A percentile compares a stretch with the other conserved stretches of the same genome.
Evolutionary conservation across 1,140 invertebrate species (phyloP).

Genomic region (Aphelinus certus): DNA sequence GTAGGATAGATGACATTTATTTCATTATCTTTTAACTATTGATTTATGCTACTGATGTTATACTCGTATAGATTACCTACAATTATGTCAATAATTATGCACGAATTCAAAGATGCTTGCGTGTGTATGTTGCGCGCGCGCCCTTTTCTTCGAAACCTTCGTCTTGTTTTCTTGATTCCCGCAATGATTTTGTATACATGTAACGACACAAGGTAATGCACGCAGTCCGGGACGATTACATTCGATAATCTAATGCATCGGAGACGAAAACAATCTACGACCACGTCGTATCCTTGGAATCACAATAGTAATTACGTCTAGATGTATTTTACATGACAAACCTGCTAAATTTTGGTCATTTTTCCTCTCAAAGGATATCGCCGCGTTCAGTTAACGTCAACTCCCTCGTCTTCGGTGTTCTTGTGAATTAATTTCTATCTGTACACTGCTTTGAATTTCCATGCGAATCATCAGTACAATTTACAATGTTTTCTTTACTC

Average conservation of each 20-base stretch:
- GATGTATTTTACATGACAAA: too few relatives aligned
- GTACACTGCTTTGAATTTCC: conserved; percentile 1
- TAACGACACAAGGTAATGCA: conserved; percentile 26
- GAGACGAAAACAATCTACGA: background rate
- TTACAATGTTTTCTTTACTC: background rate
- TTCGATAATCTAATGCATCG: background rate
- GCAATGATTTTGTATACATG: conserved; percentile 42
- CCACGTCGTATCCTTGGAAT: background rate
- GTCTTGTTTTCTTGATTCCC: conserved; percentile 41
- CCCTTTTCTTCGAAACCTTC: conserved; percentile 40
- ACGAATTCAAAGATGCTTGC: conserved; percentile 60
- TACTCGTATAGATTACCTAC: conserved; percentile 64
- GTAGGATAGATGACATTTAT: conserved; percentile 66
- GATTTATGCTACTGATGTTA: conserved; percentile 62
- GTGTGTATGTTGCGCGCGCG: conserved; percentile 53
- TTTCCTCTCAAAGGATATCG: too few relatives aligned
- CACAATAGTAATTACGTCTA: background rate
- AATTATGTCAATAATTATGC: conserved; percentile 67
- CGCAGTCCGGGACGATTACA: background rate
- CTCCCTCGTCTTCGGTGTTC: too few relatives aligned
- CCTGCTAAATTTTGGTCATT: too few relatives aligned
- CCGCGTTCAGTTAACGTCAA: too few relatives aligned
- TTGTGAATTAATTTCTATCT: background rate
- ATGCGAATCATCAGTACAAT: background rate
- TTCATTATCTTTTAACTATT: conserved; percentile 61